Percentiles rank a stretch among this genome's conserved stretches.
Evolutionary conservation across 2,113 vertebrate species (phyloP).

Genomic region (Capreolus pygargus): DNA sequence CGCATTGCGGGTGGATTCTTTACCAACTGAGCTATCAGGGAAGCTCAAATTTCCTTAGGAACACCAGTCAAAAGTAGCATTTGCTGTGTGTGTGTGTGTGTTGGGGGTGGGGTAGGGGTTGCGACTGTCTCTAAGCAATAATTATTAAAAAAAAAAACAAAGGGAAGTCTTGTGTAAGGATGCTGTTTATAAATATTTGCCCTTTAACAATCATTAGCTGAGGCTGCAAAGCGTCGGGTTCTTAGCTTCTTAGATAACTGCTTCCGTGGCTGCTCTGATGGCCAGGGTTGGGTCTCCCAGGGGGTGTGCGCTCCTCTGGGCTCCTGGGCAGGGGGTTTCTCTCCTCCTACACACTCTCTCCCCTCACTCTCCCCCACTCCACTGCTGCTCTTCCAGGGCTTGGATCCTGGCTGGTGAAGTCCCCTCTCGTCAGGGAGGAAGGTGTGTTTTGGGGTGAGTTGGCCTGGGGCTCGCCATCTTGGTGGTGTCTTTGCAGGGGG

Average conservation of each 20-base stretch:
- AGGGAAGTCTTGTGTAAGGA: constrained; percentile 34
- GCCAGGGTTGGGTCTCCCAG: not conserved
- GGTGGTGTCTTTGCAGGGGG: not conserved
- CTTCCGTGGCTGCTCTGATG: accelerated
- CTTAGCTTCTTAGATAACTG: constrained; percentile 29
- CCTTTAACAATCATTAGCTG: not conserved
- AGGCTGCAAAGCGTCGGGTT: constrained; percentile 46
- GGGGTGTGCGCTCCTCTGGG: not conserved
- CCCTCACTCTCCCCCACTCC: accelerated
- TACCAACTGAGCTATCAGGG: not conserved
- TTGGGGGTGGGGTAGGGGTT: not conserved
- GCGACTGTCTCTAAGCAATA: constrained; percentile 66
- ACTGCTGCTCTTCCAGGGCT: not conserved
- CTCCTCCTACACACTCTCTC: accelerated
- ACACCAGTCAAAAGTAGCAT: constrained; percentile 13
- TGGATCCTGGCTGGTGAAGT: too few relatives aligned
- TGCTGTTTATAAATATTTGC: constrained; percentile 66
- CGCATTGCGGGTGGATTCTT: not conserved
- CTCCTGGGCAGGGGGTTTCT: not conserved
- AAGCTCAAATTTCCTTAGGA: not conserved
- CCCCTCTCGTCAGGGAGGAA: not conserved
- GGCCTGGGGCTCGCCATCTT: not conserved
- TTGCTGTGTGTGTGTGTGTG: not conserved
- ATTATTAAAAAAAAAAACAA: constrained; percentile 66
- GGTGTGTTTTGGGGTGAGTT: accelerated